Conservation (phyloP, 2,113 vertebrate genomes). For the Austrofundulus limnaeus region DNA sequence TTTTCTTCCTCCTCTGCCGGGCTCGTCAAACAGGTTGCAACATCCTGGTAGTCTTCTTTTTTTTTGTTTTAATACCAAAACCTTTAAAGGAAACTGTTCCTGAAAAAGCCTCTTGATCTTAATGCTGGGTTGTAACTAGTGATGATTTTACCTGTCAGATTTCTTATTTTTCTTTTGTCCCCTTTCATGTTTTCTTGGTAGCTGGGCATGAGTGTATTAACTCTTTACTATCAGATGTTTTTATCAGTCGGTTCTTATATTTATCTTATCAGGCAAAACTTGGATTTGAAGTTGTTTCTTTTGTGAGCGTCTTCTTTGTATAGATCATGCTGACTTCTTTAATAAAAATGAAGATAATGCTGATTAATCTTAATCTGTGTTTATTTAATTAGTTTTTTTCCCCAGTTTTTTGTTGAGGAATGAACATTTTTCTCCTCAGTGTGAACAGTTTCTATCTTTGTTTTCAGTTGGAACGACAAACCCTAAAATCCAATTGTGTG, state of each 20-base stretch:
- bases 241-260: conserved; percentile 21
- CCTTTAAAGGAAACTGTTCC: conserved; percentile 16
- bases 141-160: not conserved
- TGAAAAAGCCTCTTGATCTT: conserved; percentile 1
- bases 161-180: not conserved
- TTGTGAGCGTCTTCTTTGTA: not conserved
- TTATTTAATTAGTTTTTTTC: not conserved
- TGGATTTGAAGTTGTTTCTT: conserved; percentile 15
- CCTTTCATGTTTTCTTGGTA: not conserved
- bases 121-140: not conserved
- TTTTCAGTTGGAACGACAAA: conserved; percentile 91
- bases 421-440: not conserved
- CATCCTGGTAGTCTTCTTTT: not conserved
- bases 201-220: conserved; percentile 5
- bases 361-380: not conserved
- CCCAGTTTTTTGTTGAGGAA: not conserved
- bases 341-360: not conserved
- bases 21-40: conserved; percentile 33
- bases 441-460: conserved; percentile 39
- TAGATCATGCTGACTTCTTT: conserved; percentile 1
- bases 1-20: conserved; percentile 10
- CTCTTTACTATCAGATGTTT: conserved; percentile 21
- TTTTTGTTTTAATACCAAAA: not conserved
- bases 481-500: conserved; percentile 95
- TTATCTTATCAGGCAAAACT: conserved; percentile 30